Conservation (phyloP, 2,888 invertebrate species). For the Polydrusus pterygomalis region DNA sequence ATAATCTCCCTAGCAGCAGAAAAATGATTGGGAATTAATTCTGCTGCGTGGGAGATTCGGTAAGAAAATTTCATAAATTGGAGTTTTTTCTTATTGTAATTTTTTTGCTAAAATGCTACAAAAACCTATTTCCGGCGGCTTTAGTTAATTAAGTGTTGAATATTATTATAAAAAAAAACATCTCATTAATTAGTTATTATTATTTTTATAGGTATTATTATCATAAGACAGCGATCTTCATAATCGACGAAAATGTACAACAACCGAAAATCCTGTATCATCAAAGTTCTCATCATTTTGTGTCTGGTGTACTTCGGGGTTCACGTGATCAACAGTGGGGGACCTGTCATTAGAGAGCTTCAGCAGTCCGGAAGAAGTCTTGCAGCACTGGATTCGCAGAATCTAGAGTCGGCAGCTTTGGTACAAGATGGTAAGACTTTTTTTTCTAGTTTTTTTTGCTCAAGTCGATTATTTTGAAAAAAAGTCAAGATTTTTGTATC, state of each 20-base stretch:
- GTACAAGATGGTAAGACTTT: slow-evolving; percentile 55
- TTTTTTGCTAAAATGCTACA: too few relatives aligned
- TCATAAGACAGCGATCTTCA: slow-evolving; percentile 17
- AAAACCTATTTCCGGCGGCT: too few relatives aligned
- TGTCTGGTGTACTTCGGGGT: slow-evolving; percentile 65
- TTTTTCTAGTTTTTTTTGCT: background rate
- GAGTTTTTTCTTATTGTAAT: too few relatives aligned
- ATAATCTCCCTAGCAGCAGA: too few relatives aligned
- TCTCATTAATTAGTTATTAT: too few relatives aligned
- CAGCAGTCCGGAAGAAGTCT: slow-evolving; percentile 72
- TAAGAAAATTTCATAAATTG: too few relatives aligned
- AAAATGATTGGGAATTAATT: too few relatives aligned
- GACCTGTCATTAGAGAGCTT: slow-evolving; percentile 67
- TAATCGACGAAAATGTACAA: slow-evolving; percentile 63
- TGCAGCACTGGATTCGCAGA: slow-evolving; percentile 67
- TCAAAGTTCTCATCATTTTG: slow-evolving; percentile 66
- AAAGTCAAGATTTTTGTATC: background rate
- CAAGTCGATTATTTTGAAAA: background rate
- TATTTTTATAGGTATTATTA: slow-evolving; percentile 1
- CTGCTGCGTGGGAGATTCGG: too few relatives aligned
- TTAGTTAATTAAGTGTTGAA: too few relatives aligned
- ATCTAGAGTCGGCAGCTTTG: slow-evolving; percentile 55
- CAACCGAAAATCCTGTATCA: slow-evolving; percentile 65
- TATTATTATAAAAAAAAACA: too few relatives aligned
- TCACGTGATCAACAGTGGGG: slow-evolving; percentile 66